Conservation (phyloP, 1,140 invertebrate species). For the Drosophila navojoa region DNA sequence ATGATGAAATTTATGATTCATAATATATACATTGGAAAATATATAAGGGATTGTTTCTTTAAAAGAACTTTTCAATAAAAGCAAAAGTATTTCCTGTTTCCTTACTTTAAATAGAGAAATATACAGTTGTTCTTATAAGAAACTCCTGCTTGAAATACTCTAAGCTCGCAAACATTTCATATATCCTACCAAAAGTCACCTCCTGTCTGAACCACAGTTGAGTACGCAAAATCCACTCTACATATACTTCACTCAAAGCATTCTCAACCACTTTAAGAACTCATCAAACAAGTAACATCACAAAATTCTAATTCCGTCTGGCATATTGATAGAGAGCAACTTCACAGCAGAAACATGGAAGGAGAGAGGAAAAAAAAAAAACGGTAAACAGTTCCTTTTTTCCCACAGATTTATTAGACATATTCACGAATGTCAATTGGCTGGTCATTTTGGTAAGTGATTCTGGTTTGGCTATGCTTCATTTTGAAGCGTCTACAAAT, state of each 20-base stretch:
- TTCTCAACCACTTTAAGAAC: background rate
- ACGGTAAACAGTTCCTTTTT: conserved; percentile 1
- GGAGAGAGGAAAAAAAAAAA: background rate
- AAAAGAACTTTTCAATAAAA: too few species aligned
- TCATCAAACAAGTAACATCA: background rate
- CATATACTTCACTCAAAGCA: background rate
- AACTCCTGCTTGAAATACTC: too few species aligned
- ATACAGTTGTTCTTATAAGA: too few species aligned
- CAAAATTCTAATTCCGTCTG: background rate
- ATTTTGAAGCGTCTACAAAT: conserved; percentile 59
- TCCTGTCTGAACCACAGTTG: too few species aligned
- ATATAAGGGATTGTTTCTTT: too few species aligned
- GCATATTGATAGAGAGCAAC: conserved; percentile 51
- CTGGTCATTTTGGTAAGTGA: conserved; percentile 69
- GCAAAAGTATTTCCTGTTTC: too few species aligned
- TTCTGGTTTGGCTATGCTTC: conserved; percentile 47
- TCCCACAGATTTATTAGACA: conserved; percentile 64
- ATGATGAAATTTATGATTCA: too few species aligned
- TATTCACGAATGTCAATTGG: conserved; percentile 36
- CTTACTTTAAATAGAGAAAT: too few species aligned
- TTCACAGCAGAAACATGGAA: background rate
- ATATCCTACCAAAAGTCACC: background rate
- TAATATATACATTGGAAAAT: background rate
- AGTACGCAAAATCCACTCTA: too few species aligned
- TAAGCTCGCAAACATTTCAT: too few species aligned